Evolutionary conservation across 1,140 invertebrate genomes (phyloP).

Genomic region (Arion vulgaris): DNA sequence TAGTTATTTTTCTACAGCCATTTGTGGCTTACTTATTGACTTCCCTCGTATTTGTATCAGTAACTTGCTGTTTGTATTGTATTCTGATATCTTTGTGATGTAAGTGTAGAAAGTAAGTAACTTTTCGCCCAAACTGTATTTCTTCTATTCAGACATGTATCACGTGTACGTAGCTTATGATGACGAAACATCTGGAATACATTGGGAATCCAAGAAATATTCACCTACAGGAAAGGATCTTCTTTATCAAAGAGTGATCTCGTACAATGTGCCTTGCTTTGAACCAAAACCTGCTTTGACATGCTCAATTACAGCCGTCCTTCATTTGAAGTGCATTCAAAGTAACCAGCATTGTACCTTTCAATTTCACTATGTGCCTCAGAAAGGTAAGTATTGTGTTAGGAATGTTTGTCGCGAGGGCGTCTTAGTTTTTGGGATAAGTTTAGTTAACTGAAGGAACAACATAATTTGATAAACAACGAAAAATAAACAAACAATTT

Average conservation of each 20-base stretch:
- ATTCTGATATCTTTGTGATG: too few relatives aligned
- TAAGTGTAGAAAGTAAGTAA: too few relatives aligned
- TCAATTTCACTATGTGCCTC: neutral
- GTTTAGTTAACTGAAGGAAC: too few relatives aligned
- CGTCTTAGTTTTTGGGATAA: too few relatives aligned
- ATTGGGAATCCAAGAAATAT: constrained; percentile 21
- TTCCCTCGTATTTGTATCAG: too few relatives aligned
- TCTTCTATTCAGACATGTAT: constrained; percentile 18
- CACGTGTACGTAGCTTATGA: constrained; percentile 1
- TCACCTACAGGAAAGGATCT: constrained; percentile 9
- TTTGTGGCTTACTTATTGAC: too few relatives aligned
- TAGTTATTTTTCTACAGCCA: too few relatives aligned
- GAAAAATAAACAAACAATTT: too few relatives aligned
- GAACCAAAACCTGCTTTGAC: neutral
- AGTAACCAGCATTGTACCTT: constrained; percentile 25
- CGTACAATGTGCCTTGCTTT: constrained; percentile 22
- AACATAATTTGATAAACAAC: too few relatives aligned
- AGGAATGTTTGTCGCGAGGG: too few relatives aligned
- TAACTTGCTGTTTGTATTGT: too few relatives aligned
- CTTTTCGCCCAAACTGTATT: too few relatives aligned
- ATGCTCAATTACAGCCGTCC: neutral
- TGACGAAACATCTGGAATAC: neutral
- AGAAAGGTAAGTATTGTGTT: constrained; percentile 2
- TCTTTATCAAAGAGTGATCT: constrained; percentile 30
- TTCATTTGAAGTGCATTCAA: constrained; percentile 28